Conservation (phyloP, 2,888 invertebrate species). For the Phanerotoma sp. region DNA sequence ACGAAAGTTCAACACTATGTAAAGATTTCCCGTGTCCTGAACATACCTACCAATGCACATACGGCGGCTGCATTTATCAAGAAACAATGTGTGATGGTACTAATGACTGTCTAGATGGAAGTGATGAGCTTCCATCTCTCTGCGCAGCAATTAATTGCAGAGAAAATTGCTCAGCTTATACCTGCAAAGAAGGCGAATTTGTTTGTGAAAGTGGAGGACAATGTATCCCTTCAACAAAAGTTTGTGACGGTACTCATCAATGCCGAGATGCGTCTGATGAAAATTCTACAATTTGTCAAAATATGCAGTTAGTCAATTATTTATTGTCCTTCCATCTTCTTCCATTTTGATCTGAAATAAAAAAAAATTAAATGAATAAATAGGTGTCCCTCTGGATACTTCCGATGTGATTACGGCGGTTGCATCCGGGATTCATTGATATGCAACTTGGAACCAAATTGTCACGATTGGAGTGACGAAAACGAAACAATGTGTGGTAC, state of each 20-base stretch:
- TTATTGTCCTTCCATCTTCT: too few relatives aligned
- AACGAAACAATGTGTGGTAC: slow-evolving; percentile 37
- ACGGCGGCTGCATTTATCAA: slow-evolving; percentile 43
- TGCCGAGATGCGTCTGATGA: slow-evolving; percentile 45
- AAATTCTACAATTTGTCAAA: slow-evolving; percentile 32
- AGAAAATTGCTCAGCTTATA: slow-evolving; percentile 30
- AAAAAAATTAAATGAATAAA: background rate
- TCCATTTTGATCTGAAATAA: too few relatives aligned
- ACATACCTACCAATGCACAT: slow-evolving; percentile 38
- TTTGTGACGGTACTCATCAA: slow-evolving; percentile 43
- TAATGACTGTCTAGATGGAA: slow-evolving; percentile 44
- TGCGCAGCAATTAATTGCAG: slow-evolving; percentile 37
- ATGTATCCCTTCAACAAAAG: slow-evolving; percentile 35
- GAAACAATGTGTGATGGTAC: slow-evolving; percentile 44
- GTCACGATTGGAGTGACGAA: slow-evolving; percentile 48
- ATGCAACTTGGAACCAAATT: slow-evolving; percentile 41
- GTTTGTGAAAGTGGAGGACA: slow-evolving; percentile 36
- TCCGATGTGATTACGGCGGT: slow-evolving; percentile 42
- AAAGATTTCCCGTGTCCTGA: slow-evolving; percentile 40
- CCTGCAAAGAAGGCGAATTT: slow-evolving; percentile 41
- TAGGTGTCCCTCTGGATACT: slow-evolving; percentile 39
- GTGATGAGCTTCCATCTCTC: slow-evolving; percentile 36
- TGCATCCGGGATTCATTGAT: slow-evolving; percentile 36
- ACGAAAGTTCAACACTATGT: slow-evolving; percentile 38
- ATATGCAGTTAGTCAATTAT: slow-evolving; percentile 30